Conservation (phyloP, 2,113 vertebrate genomes). For the Irena cyanogastra region DNA sequence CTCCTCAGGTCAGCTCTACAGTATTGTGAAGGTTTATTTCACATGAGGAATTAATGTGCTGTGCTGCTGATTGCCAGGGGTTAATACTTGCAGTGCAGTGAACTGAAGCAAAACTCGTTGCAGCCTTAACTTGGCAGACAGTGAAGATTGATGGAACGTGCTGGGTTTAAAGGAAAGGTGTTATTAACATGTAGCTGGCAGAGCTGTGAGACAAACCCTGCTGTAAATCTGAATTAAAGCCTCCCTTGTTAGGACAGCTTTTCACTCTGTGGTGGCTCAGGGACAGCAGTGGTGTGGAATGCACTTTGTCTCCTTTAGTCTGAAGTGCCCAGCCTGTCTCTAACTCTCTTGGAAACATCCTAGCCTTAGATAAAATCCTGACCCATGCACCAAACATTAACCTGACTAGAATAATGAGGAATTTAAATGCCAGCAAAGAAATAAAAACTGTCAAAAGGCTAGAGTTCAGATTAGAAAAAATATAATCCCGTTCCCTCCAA, state of each 20-base stretch:
- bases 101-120: neutral
- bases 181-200: neutral
- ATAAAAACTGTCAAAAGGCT: neutral
- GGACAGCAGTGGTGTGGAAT: slow-evolving; percentile 63
- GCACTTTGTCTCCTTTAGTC: slow-evolving; percentile 76
- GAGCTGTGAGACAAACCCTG: neutral
- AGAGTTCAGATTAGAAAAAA: neutral
- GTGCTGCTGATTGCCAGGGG: neutral
- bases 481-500: neutral
- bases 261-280: neutral
- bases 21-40: neutral
- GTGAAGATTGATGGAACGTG: neutral
- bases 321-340: slow-evolving; percentile 79
- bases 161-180: neutral
- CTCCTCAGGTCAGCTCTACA: neutral
- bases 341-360: slow-evolving; percentile 80
- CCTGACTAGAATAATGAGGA: neutral
- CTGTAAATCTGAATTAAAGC: slow-evolving; percentile 19
- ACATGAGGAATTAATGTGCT: neutral
- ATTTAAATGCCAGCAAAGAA: neutral
- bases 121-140: neutral
- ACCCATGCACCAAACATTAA: slow-evolving; percentile 31
- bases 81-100: neutral
- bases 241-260: neutral
- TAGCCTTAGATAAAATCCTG: slow-evolving; percentile 76